Evolutionary conservation across 2,888 invertebrate genomes (phyloP), one percentile per base, ranked within the genome.

Genomic region (Helobdella robusta): DNA sequence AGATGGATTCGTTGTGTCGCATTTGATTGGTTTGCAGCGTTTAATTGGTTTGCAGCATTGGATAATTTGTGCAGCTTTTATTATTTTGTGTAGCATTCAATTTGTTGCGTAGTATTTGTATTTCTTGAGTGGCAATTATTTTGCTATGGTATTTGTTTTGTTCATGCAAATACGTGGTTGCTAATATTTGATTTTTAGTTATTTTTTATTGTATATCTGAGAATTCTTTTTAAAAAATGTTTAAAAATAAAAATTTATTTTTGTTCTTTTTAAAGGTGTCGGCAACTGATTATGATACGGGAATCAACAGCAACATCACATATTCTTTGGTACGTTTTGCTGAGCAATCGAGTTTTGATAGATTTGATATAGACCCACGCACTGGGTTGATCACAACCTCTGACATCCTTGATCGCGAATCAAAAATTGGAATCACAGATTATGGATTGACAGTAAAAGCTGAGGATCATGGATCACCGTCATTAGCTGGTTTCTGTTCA

Each of bases 391-490:
- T 95, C 64, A 87, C 88, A 0, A 75, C 77, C 0, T 73, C 73
- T 0, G 69, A 92, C 4, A 65, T 71, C 28, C 94, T 95, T 78
- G 93, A 95, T 82, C 86, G 94, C 68, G 95, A 95, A 68, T 71
- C 69, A 4, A 69, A 72, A 18, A 70, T 69, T 4, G 75, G 74
- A 6, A 69, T 72, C 23, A 71, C 74, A 20, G 73, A 72, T 25
- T 73, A 72, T 48, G 72, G 75, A 0, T 71, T 78, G 11, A 95
- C 94, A 0, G 91, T 95, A 0, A 94, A 95, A 82, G 98, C 95
- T 4, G 93, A 93, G 0, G 98, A 98, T 84, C 90, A 94, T 78
- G 98, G 95, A 23, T 91, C 92, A 78, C 94, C 95, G 0, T 92
- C 92, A 0, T 81, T 98, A 72, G 97, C 95, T 81, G 95, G 97